Percentiles rank a stretch among this genome's conserved stretches.
phyloP scores from a whole-genome alignment of 2,888 invertebrate species.

The Apotomis betuletana region DNA sequence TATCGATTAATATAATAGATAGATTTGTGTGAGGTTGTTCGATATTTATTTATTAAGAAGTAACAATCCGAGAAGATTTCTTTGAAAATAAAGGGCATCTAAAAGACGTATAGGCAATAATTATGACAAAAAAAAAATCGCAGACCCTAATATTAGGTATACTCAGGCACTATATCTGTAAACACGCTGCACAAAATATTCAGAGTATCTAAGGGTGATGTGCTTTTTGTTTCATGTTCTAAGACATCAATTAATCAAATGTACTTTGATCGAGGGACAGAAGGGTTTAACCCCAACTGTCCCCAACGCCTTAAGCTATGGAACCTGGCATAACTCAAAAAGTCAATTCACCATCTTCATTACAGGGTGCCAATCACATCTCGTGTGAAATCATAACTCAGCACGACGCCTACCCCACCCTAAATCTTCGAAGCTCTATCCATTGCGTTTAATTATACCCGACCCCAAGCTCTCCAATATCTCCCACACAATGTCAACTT shows the following conservation, averaged over 20 bases:
- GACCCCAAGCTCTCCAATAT: constrained; percentile 69
- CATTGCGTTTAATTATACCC: constrained; percentile 82
- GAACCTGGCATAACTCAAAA: constrained; percentile 50
- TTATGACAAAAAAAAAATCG: too few species aligned
- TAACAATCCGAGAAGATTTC: too few species aligned
- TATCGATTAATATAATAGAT: too few species aligned
- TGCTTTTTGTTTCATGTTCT: neutral
- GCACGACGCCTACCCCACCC: constrained; percentile 76
- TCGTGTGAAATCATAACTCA: constrained; percentile 82
- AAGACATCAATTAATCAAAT: constrained; percentile 17
- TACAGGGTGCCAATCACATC: constrained; percentile 77
- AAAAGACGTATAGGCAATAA: too few species aligned
- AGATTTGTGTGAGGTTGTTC: too few species aligned
- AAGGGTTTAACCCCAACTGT: neutral
- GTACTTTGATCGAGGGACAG: neutral
- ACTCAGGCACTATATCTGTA: too few species aligned
- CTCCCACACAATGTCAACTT: constrained; percentile 7
- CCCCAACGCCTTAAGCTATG: neutral
- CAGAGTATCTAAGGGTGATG: neutral
- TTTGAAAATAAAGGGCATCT: too few species aligned
- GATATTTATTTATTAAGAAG: too few species aligned
- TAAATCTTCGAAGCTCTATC: constrained; percentile 80
- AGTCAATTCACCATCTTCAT: constrained; percentile 69
- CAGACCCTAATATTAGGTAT: too few species aligned
- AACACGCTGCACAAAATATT: too few species aligned